Evolutionary conservation across 2,113 vertebrate genomes (phyloP), one percentile per base, ranked within the genome.

Genomic region (Sander lucioperca): DNA sequence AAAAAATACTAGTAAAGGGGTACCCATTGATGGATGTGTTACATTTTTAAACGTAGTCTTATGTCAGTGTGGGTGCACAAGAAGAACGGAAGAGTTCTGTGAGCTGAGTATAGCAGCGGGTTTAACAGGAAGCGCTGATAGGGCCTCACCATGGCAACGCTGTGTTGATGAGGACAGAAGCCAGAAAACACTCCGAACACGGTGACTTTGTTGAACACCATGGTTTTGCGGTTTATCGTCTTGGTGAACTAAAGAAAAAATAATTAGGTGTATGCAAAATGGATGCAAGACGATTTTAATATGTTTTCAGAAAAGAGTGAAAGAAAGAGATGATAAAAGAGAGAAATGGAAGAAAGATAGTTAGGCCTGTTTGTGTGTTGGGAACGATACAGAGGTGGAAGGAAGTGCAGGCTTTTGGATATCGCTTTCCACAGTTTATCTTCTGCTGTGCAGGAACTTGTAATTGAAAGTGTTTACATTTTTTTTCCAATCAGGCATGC

Each of bases 371-470:
- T 23, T 48, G 57, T 83, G 65, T 80, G 59, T 67, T 59, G 72
- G 43, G n/a, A 61, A 77, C 59, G 82, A 77, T 71, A 75, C 15
- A 27, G 69, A 73, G 23, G 27, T 77, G 77, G 72, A 88, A 86
- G 80, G 80, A 83, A 70, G 71, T 80, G 85, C 57, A 68, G 61
- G 59, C 51, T 23, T 80, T 64, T 61, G 36, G 50, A 79, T 73
- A 67, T 68, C 5, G 19, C 70, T 74, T 65, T 84, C 58, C 65
- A 61, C 69, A 33, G 78, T 94, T 43, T 94, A 93, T 94, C 91
- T 95, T 94, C 95, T 95, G 95, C 95, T 93, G 93, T 95, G 95
- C 95, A 96, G 94, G 94, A 96, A 88, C 58, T 59, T 86, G 54
- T 85, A 43, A 76, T 63, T 58, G 65, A 82, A 83, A 57, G 57